phyloP scores from a whole-genome alignment of 2,888 invertebrate genomes.

The Caenorhabditis doughertyi region DNA sequence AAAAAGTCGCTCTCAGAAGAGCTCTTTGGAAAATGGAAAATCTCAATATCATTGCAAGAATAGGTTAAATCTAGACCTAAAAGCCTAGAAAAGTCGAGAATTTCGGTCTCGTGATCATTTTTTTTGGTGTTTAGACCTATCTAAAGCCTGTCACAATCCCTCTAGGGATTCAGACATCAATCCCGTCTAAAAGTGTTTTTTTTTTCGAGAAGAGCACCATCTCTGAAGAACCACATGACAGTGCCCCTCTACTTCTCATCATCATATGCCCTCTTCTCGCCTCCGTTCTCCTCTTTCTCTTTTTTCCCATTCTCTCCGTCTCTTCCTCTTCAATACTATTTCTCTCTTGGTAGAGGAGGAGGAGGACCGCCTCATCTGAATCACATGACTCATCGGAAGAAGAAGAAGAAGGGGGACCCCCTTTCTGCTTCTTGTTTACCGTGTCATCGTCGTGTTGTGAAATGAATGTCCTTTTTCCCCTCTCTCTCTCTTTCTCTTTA shows the following conservation, averaged over 20 bases:
- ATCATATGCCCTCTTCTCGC: conserved; percentile 9
- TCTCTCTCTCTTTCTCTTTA: conserved; percentile 16
- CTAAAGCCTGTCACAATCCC: no score
- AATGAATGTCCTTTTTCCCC: conserved; percentile 14
- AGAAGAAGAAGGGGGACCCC: neutral
- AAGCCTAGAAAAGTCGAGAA: no score
- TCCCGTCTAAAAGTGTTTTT: no score
- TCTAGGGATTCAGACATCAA: no score
- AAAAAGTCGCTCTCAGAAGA: no score
- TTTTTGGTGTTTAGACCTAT: no score
- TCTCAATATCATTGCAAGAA: no score
- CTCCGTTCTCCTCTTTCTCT: neutral
- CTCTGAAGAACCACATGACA: conserved; percentile 6
- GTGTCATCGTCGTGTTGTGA: no score
- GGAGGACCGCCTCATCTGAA: conserved; percentile 45
- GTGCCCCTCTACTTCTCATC: conserved; percentile 2
- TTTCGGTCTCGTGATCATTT: no score
- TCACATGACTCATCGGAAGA: conserved; percentile 54
- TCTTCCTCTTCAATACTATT: conserved; percentile 31
- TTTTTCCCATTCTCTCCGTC: conserved; percentile 23
- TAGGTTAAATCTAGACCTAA: no score
- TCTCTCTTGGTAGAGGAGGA: neutral
- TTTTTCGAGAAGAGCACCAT: no score
- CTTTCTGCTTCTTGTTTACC: conserved; percentile 23
- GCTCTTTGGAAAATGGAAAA: no score